Evolutionary conservation across 2,888 invertebrate species (phyloP).

Genomic region (Eustalomyia histrio): DNA sequence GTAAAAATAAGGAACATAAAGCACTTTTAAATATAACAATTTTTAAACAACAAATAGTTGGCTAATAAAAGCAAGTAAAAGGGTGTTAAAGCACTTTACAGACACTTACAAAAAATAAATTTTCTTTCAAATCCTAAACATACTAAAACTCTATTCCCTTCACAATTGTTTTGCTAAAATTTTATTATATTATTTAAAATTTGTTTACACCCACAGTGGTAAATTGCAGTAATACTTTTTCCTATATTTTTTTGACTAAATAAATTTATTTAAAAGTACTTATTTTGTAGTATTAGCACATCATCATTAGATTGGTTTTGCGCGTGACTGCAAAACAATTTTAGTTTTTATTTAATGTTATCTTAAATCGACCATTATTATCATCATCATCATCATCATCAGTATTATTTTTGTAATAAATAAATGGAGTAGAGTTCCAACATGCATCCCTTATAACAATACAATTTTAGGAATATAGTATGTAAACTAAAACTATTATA

Average conservation of each 20-base stretch:
- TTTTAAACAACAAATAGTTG: too few relatives aligned
- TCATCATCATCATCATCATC: not conserved
- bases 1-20: too few relatives aligned
- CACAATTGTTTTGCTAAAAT: not conserved
- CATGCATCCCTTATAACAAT: not conserved
- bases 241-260: not conserved
- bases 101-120: too few relatives aligned
- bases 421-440: not conserved
- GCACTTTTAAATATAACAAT: too few relatives aligned
- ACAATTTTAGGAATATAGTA: not conserved
- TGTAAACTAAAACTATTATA: not conserved
- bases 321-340: conserved; percentile 57
- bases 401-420: not conserved
- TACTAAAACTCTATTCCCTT: too few relatives aligned
- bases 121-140: too few relatives aligned
- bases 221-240: not conserved
- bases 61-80: too few relatives aligned
- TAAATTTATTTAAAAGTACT: not conserved
- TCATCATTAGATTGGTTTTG: conserved; percentile 59
- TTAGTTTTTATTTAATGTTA: conserved; percentile 8
- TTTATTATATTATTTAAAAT: not conserved
- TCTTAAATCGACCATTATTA: conserved; percentile 22
- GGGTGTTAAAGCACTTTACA: too few relatives aligned
- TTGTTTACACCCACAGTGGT: not conserved
- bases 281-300: conserved; percentile 50